phyloP scores from a whole-genome alignment of 2,888 invertebrate genomes.

The Drosophila ezoana region DNA sequence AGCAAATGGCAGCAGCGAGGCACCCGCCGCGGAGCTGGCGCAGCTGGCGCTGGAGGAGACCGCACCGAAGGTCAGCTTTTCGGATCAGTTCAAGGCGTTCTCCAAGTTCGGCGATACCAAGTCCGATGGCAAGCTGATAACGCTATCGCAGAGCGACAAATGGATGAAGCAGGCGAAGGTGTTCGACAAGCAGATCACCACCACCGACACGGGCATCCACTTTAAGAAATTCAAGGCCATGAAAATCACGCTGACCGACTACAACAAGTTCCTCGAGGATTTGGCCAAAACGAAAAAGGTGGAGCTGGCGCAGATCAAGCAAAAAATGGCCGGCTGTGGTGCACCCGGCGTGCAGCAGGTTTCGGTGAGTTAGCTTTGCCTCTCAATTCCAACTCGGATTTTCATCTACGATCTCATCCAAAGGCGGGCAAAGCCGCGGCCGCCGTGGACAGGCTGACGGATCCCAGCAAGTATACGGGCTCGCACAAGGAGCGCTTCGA shows the following conservation, averaged over 20 bases:
- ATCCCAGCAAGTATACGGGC: slow-evolving; percentile 94
- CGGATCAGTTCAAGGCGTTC: slow-evolving; percentile 91
- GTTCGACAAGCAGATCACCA: slow-evolving; percentile 93
- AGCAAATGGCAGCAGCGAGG: slow-evolving; percentile 73
- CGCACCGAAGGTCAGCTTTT: slow-evolving; percentile 85
- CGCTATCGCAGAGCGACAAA: slow-evolving; percentile 95
- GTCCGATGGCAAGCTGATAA: slow-evolving; percentile 93
- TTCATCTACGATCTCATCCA: neutral
- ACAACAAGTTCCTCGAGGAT: slow-evolving; percentile 94
- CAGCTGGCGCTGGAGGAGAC: slow-evolving; percentile 83
- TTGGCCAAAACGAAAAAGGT: slow-evolving; percentile 93
- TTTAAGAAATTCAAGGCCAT: slow-evolving; percentile 94
- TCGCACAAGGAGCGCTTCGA: slow-evolving; percentile 95
- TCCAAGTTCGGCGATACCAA: slow-evolving; percentile 95
- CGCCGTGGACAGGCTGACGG: slow-evolving; percentile 90
- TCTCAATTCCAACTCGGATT: neutral
- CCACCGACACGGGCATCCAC: slow-evolving; percentile 95
- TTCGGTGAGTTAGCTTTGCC: slow-evolving; percentile 61
- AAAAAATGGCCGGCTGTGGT: slow-evolving; percentile 92
- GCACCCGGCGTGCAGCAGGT: slow-evolving; percentile 88
- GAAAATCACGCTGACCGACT: slow-evolving; percentile 91
- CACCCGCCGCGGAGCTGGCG: slow-evolving; percentile 82
- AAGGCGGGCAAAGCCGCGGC: slow-evolving; percentile 85
- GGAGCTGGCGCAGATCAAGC: slow-evolving; percentile 91
- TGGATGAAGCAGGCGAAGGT: slow-evolving; percentile 97